phyloP scores from a whole-genome alignment of 2,797 vertebrate species.

The Phrynocephalus forsythii region DNA sequence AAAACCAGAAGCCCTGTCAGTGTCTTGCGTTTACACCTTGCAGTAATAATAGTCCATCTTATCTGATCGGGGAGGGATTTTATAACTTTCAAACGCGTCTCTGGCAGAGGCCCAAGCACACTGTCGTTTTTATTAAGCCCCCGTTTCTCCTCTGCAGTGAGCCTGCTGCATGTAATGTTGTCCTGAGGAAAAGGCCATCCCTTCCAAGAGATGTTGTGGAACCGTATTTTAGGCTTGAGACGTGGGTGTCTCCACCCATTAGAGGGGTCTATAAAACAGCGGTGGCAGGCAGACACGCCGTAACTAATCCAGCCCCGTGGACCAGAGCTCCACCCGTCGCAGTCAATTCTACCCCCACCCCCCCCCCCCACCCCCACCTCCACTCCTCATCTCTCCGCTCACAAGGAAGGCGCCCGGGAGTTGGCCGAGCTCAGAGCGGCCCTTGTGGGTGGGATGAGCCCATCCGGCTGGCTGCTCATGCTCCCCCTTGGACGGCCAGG shows the following conservation, averaged over 20 bases:
- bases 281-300: slow-evolving; percentile 13
- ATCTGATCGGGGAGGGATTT: slow-evolving; percentile 74
- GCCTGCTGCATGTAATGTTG: slow-evolving; percentile 46
- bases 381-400: slow-evolving; percentile 50
- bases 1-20: slow-evolving; percentile 73
- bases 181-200: slow-evolving; percentile 62
- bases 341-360: neutral
- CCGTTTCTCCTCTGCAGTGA: slow-evolving; percentile 54
- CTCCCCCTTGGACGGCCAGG: fast-evolving
- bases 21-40: slow-evolving; percentile 74
- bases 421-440: slow-evolving; percentile 39
- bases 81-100: slow-evolving; percentile 71
- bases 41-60: slow-evolving; percentile 71
- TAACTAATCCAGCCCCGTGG: slow-evolving; percentile 52
- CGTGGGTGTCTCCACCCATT: slow-evolving; percentile 58
- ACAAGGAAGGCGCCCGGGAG: slow-evolving; percentile 61
- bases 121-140: slow-evolving; percentile 76
- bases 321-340: slow-evolving; percentile 31
- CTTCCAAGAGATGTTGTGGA: slow-evolving; percentile 50
- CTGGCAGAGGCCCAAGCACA: slow-evolving; percentile 64
- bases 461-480: fast-evolving
- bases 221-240: slow-evolving; percentile 58
- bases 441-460: slow-evolving; percentile 10
- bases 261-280: slow-evolving; percentile 62
- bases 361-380: neutral